Conservation (phyloP, 2,113 vertebrate species). For the Maccullochella peelii region DNA sequence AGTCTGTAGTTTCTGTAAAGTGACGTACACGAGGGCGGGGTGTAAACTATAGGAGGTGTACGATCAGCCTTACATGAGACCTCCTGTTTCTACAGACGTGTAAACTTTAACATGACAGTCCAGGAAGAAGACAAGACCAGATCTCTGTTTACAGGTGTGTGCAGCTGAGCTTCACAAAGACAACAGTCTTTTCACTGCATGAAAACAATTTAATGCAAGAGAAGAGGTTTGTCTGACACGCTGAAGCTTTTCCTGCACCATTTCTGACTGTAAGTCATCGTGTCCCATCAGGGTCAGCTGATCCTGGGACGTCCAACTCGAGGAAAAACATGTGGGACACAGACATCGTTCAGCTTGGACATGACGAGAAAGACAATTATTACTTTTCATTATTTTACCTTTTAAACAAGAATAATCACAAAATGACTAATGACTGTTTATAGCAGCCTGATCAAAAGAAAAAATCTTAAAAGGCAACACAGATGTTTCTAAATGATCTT, state of each 20-base stretch:
- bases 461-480: neutral
- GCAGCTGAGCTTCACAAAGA: neutral
- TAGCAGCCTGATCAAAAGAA: no score
- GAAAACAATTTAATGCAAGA: neutral
- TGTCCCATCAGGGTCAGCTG: neutral
- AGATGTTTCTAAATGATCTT: neutral
- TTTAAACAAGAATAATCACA: no score
- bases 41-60: no score
- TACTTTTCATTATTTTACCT: neutral
- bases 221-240: neutral
- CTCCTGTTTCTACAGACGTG: neutral
- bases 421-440: no score
- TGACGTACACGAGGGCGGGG: no score
- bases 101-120: neutral
- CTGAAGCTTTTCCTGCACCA: neutral
- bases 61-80: neutral
- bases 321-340: neutral
- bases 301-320: neutral
- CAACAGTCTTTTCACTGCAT: neutral
- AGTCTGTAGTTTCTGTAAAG: no score
- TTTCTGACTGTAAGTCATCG: neutral
- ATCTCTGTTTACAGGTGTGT: no score
- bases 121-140: neutral
- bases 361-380: no score
- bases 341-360: neutral